These are phyloP conservation scores for Tenualosa thibaudeaui DNA, from an alignment of 2,797 vertebrate genomes.

Conservation along the genomic window DNA sequence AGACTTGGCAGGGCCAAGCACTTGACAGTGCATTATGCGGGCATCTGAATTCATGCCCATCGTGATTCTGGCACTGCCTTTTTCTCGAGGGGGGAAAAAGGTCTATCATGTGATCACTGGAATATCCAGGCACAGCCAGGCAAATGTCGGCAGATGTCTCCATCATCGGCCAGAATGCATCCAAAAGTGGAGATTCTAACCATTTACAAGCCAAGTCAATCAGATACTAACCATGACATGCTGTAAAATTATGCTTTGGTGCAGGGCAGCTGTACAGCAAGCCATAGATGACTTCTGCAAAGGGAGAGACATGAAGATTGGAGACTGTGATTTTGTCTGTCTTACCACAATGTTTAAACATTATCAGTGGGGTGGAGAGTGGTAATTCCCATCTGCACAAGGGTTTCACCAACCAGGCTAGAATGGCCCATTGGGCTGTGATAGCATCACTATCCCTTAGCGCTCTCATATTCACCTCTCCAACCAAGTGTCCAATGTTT, in stretches of 20 bases:
- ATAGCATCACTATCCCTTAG: conserved; percentile 31
- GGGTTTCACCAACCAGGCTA: not conserved
- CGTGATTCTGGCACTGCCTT: not conserved
- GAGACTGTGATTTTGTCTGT: not conserved
- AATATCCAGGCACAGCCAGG: conserved; percentile 5
- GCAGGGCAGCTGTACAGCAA: not conserved
- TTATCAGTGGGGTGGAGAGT: not conserved
- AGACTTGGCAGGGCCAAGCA: conserved; percentile 36
- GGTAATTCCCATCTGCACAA: not conserved
- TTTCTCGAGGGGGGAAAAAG: not conserved
- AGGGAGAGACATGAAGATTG: not conserved
- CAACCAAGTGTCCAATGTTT: conserved; percentile 41
- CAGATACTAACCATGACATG: not conserved
- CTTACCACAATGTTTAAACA: conserved; percentile 10
- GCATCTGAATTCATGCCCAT: not conserved
- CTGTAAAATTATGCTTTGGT: not conserved
- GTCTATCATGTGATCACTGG: not conserved
- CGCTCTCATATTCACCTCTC: conserved; percentile 32
- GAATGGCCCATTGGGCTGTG: not conserved
- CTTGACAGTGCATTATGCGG: conserved; percentile 8
- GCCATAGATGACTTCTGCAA: not conserved
- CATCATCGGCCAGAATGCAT: not conserved
- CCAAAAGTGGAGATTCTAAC: conserved; percentile 11
- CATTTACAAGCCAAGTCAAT: not conserved
- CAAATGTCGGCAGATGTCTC: not conserved